phyloP scores from a whole-genome alignment of 1,140 invertebrate genomes.

The Phenacoccus solenopsis region DNA sequence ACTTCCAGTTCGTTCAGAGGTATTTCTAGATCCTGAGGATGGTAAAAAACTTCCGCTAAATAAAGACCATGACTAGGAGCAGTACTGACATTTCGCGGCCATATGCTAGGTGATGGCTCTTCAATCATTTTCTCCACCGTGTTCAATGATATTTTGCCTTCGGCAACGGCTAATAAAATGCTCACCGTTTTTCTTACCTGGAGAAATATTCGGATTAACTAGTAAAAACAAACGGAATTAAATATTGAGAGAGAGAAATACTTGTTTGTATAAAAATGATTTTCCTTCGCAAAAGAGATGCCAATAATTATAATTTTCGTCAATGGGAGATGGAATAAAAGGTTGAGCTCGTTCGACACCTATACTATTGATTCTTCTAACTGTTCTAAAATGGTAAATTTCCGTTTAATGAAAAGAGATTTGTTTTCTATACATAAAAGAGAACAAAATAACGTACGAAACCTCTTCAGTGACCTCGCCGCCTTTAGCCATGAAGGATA shows the following conservation, averaged over 20 bases:
- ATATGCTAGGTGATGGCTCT: conserved; percentile 21
- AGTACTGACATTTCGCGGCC: conserved; percentile 8
- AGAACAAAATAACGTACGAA: not conserved
- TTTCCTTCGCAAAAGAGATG: conserved; percentile 19
- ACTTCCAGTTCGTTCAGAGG: conserved; percentile 1
- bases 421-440: not conserved
- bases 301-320: conserved; percentile 23
- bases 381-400: conserved; percentile 12
- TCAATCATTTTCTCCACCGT: conserved; percentile 23
- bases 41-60: conserved; percentile 22
- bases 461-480: not conserved
- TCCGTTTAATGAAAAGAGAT: not conserved
- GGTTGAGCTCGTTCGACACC: conserved; percentile 20
- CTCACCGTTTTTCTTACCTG: conserved; percentile 23
- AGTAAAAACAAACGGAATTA: not conserved
- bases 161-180: conserved; percentile 20
- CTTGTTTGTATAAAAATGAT: conserved; percentile 25
- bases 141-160: conserved; percentile 18
- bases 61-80: conserved; percentile 22
- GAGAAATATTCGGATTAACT: not conserved
- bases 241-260: not conserved
- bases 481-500: conserved; percentile 22
- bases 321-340: conserved; percentile 19
- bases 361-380: conserved; percentile 19
- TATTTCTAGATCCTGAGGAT: conserved; percentile 21